These are phyloP conservation scores for Drosophila yooni DNA, from an alignment of 2,888 invertebrate species.

Conservation along the genomic window DNA sequence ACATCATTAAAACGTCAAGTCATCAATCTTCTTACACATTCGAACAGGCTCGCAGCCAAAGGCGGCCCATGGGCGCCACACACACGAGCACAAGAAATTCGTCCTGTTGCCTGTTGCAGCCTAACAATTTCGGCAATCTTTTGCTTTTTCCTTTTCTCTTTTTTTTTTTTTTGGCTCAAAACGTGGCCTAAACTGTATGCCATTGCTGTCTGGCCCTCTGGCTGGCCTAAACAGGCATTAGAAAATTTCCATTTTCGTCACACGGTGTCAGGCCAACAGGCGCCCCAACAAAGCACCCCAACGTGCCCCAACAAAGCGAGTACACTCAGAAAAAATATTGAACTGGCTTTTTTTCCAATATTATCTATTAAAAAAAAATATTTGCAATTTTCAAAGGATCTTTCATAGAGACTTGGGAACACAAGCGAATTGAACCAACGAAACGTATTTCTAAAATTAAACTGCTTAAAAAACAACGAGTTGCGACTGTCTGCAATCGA, in stretches of 20 bases:
- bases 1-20: conserved; percentile 85
- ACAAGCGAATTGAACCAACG: background rate
- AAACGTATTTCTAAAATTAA: background rate
- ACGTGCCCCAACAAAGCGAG: background rate
- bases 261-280: conserved; percentile 81
- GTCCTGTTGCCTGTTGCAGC: conserved; percentile 14
- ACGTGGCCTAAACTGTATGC: conserved; percentile 16
- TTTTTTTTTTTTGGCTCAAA: conserved; percentile 17
- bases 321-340: background rate
- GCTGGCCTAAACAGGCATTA: conserved; percentile 60
- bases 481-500: background rate
- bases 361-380: no score
- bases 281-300: conserved; percentile 5
- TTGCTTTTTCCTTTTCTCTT: background rate
- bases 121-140: conserved; percentile 31
- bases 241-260: conserved; percentile 85
- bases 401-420: background rate
- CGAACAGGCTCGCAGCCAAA: conserved; percentile 82
- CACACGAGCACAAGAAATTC: background rate
- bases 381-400: background rate
- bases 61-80: conserved; percentile 10
- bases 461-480: background rate
- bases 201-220: conserved; percentile 12
- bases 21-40: conserved; percentile 85
- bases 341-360: background rate